A percentile compares a stretch with the other conserved stretches of the same genome.
Evolutionary conservation across 1,140 invertebrate species (phyloP).

Genomic region (Caerostris darwini): DNA sequence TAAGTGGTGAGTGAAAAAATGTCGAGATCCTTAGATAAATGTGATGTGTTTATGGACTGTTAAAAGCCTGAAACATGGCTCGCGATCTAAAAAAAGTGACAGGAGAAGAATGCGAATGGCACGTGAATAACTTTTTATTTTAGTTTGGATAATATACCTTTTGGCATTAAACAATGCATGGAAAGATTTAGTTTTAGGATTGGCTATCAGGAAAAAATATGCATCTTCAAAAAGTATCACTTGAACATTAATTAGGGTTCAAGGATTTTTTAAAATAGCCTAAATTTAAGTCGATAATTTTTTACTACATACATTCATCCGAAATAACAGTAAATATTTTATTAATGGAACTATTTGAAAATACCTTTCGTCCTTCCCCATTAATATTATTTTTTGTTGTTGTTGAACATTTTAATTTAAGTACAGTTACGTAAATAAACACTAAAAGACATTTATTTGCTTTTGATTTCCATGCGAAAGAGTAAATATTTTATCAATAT

Average conservation of each 20-base stretch:
- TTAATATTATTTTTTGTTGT: too few species aligned
- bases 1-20: constrained; percentile 7
- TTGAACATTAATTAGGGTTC: background rate
- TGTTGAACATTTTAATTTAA: too few species aligned
- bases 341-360: too few species aligned
- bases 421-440: too few species aligned
- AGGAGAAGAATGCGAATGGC: constrained; percentile 26
- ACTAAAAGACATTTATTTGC: too few species aligned
- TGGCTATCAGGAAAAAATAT: background rate
- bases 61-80: constrained; percentile 35
- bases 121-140: background rate
- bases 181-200: background rate
- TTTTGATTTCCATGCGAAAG: too few species aligned
- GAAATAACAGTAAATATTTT: background rate
- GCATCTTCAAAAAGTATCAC: background rate
- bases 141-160: background rate
- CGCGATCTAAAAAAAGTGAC: constrained; percentile 17
- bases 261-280: background rate
- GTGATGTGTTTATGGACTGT: constrained; percentile 43
- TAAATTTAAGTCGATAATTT: too few species aligned
- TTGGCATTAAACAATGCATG: constrained; percentile 4
- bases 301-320: too few species aligned
- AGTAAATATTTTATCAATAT: too few species aligned
- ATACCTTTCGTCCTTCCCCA: too few species aligned
- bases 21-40: constrained; percentile 33